A percentile compares a stretch with the other conserved stretches of the same genome.
These are phyloP conservation scores for Agonopterix heracliana DNA, from an alignment of 2,888 invertebrate genomes.

Conservation along the genomic window DNA sequence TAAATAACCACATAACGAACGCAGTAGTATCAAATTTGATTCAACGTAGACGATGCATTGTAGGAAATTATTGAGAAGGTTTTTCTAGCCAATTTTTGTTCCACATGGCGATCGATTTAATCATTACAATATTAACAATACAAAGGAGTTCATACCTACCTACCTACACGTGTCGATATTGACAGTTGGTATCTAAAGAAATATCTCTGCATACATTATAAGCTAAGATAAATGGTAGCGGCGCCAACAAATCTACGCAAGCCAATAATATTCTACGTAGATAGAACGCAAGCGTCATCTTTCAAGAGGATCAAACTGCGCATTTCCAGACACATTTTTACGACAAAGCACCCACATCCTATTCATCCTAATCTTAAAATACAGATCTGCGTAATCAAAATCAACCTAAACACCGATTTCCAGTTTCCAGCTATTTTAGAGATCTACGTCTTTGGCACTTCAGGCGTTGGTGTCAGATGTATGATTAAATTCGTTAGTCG, in stretches of 20 bases:
- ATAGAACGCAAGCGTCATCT: slow-evolving; percentile 15
- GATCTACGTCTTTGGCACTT: slow-evolving; percentile 62
- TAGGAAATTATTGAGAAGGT: no score
- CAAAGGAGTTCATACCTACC: no score
- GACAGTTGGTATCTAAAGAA: slow-evolving; percentile 23
- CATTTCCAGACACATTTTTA: slow-evolving; percentile 50
- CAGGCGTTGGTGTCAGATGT: slow-evolving; percentile 19
- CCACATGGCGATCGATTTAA: no score
- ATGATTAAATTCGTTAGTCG: slow-evolving; percentile 28
- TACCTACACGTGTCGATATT: slow-evolving; percentile 40
- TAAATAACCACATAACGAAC: no score
- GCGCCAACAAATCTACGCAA: slow-evolving; percentile 47
- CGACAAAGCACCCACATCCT: slow-evolving; percentile 24
- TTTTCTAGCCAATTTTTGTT: no score
- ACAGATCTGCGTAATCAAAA: slow-evolving; percentile 47
- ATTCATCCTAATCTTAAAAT: slow-evolving; percentile 26
- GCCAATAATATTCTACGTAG: slow-evolving; percentile 42
- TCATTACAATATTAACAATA: no score
- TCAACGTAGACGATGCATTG: no score
- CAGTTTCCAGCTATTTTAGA: slow-evolving; percentile 55
- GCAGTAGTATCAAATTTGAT: no score
- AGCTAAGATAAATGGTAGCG: slow-evolving; percentile 18
- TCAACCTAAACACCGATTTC: slow-evolving; percentile 28
- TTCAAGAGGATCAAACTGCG: slow-evolving; percentile 35
- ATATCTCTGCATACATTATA: background rate